Evolutionary conservation across 2,888 invertebrate genomes (phyloP).

Genomic region (Belgica antarctica): DNA sequence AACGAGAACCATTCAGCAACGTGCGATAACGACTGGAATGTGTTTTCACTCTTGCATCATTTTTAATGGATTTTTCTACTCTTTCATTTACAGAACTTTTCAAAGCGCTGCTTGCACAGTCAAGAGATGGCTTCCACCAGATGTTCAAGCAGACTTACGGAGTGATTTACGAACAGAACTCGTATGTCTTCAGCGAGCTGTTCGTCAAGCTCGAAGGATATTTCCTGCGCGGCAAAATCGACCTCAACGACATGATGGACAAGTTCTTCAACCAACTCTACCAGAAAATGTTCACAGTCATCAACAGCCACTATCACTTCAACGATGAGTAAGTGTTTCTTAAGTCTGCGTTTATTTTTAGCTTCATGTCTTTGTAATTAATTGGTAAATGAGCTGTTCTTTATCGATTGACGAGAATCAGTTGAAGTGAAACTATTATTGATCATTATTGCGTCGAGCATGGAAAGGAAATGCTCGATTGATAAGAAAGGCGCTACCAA

Average conservation of each 20-base stretch:
- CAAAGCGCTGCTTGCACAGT: conserved; percentile 75
- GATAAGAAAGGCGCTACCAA: conserved; percentile 22
- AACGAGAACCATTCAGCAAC: not conserved
- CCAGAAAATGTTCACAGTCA: conserved; percentile 92
- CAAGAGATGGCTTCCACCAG: conserved; percentile 83
- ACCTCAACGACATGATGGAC: conserved; percentile 84
- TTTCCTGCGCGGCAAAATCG: conserved; percentile 78
- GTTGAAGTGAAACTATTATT: not conserved
- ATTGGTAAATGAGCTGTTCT: conserved; percentile 32
- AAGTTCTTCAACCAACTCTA: conserved; percentile 89
- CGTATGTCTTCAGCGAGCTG: conserved; percentile 87
- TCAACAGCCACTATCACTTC: conserved; percentile 89
- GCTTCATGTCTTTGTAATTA: conserved; percentile 31
- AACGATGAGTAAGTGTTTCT: conserved; percentile 74
- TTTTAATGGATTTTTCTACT: too few species aligned
- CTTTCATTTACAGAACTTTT: conserved; percentile 91
- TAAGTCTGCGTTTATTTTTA: conserved; percentile 15
- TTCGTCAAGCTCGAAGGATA: conserved; percentile 88
- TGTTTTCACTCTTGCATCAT: too few species aligned
- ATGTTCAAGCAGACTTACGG: conserved; percentile 97
- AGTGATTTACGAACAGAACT: conserved; percentile 89
- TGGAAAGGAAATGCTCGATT: conserved; percentile 19
- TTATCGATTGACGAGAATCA: not conserved
- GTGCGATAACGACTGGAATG: not conserved
- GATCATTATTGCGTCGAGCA: not conserved